Evolutionary conservation across 2,113 vertebrate species (phyloP), one percentile per base, ranked within the genome.

Genomic region (Loxodonta africana): DNA sequence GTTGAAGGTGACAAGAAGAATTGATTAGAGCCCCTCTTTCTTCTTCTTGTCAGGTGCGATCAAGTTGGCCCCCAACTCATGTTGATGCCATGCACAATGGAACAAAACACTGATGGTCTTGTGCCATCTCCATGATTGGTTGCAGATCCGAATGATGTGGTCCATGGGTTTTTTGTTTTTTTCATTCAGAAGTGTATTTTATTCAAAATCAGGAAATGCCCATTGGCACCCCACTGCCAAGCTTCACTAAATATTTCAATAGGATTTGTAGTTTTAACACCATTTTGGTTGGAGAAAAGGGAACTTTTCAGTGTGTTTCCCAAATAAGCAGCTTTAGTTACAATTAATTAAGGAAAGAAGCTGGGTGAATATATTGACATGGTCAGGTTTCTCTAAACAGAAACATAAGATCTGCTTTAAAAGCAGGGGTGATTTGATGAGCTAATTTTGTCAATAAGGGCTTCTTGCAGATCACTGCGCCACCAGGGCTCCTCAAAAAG

Each of bases 151-250:
- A 69, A 28, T 33, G 67, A 1, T 69, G 30, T 69, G 23, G 33
- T 69, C 67, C 30, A 69, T 30, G 30, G 67, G 67, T 33, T 69
- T 28, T 33, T 37, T 37, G 37, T 37, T 37, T 37, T 37, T 37
- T 37, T 96, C 86, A 91, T 96, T 96, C 60, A 60, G 30, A 95
- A 96, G 21, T 90, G 26, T 37, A 86, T 95, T 95, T 97, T 88
- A 96, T 94, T 97, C 95, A 89, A 96, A 96, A 93, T 93, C 82
- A 91, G 57, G 94, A 88, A 95, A 95, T 83, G 71, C 62, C 62
- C 37, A 77, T 74, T n/a, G 63, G 15, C 28, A 57, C 30, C 74
- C 44, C 74, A 69, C 41, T 92, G 25, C 69, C 74, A 87, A 93
- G 21, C 51, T 96, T 93, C 71, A 82, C 23, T 91, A 94, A 85